Evolutionary conservation across 2,888 invertebrate genomes (phyloP), one percentile per base, ranked within the genome.

Genomic region (Osedax fenrisi): DNA sequence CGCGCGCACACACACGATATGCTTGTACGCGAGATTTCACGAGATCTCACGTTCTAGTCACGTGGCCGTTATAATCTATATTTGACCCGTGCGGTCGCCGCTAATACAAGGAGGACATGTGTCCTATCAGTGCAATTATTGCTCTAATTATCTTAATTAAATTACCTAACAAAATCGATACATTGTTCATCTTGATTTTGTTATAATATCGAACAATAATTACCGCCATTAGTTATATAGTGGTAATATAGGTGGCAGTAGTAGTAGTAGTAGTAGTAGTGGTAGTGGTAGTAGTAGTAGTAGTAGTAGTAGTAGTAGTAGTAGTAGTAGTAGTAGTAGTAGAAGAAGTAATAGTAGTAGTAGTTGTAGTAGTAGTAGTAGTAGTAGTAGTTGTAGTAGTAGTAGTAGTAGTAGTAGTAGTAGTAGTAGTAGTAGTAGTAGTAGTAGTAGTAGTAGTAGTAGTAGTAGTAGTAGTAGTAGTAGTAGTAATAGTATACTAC

Each of bases 181-280:
- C n/a, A n/a, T n/a, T n/a, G n/a, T n/a, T n/a, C n/a, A n/a, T n/a
- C n/a, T n/a, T n/a, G n/a, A n/a, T n/a, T n/a, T n/a, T n/a, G n/a
- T n/a, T n/a, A n/a, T n/a, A n/a, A n/a, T n/a, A n/a, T n/a, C n/a
- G n/a, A n/a, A n/a, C n/a, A n/a, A n/a, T n/a, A n/a, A n/a, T n/a
- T n/a, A n/a, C n/a, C n/a, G n/a, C n/a, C n/a, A n/a, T n/a, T 75
- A 75, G 27, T 66, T 75, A 27, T 75, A 75, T 75, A 75, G 66
- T 75, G 67, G 59, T 75, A 75, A 56, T 75, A 75, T 27, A 74
- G 74, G 73, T 75, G 73, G 73, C 41, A 75, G 73, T 74, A 75
- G 73, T 74, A 75, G 73, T 74, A 74, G 26, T 27, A 72, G 66
- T 71, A 74, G 74, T 72, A 73, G 69, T 22, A 24, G 75, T 24